Evolutionary conservation across 2,113 vertebrate genomes (phyloP), one percentile per base, ranked within the genome.

Genomic region (Zosterops lateralis): DNA sequence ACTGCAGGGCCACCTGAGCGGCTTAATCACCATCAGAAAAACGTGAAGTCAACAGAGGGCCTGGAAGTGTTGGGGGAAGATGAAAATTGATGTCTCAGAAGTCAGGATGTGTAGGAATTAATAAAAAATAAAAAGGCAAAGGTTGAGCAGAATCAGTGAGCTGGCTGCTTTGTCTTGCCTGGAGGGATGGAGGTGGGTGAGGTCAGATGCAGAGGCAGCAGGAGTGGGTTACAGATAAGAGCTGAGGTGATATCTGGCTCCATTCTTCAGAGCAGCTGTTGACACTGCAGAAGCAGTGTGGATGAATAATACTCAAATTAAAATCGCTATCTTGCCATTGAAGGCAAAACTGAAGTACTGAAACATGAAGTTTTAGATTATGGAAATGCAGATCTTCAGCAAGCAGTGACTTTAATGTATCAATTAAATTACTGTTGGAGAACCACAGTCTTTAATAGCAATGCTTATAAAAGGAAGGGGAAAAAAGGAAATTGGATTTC

Each of bases 1-100:
- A 7, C 54, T 29, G 8, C 0, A 4, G 44, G 53, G 29, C 38
- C 36, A 47, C 58, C 38, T 11, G 44, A 44, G n/a, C 0, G 4
- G 65, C 14, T 74, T 75, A 10, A 62, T 57, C 50, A 32, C 47
- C 53, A 38, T 76, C 48, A 72, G 62, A 47, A 82, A 82, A 85
- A 47, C 1, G 4, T 4, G 29, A 64, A 68, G 12, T n/a, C 26
- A 78, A 38, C 44, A 68, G 50, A 82, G 56, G 8, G 29, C 26
- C 45, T 61, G 15, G n/a, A 15, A 50, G 15, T 17, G 22, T 19
- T 75, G 53, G 48, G 26, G 24, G 48, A 44, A 51, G 16, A 14
- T 62, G 71, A 32, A 75, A 78, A 62, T 26, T 20, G 7, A 1
- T 20, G 9, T 8, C 42, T 53, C 51, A 26, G 28, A 25, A 77